Conservation (phyloP, 2,888 invertebrate species). For the Synanthedon vespiformis region DNA sequence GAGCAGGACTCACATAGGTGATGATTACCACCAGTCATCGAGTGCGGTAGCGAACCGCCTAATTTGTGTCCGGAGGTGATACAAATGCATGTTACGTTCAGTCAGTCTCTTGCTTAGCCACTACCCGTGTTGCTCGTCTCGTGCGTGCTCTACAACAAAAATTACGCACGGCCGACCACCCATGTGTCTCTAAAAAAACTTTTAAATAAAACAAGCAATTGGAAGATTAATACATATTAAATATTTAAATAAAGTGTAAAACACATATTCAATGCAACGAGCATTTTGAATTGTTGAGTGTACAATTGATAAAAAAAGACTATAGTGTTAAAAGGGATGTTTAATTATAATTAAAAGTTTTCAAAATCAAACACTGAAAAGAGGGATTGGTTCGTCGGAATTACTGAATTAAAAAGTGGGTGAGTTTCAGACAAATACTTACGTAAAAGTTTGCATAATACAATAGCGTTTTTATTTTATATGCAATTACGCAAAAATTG, state of each 20-base stretch:
- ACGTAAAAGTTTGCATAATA: background rate
- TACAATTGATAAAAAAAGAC: background rate
- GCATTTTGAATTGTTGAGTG: too few species aligned
- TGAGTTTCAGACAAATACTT: constrained; percentile 26
- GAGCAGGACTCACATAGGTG: too few species aligned
- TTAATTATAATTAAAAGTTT: constrained; percentile 6
- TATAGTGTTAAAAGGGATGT: constrained; percentile 17
- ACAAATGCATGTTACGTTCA: constrained; percentile 2
- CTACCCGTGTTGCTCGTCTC: constrained; percentile 26
- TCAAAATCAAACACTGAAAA: constrained; percentile 18
- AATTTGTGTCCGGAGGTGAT: constrained; percentile 7
- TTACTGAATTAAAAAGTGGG: constrained; percentile 47
- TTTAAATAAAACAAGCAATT: constrained; percentile 1
- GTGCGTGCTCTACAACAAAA: constrained; percentile 19
- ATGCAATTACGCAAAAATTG: too few species aligned
- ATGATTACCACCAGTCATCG: background rate
- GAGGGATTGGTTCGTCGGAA: constrained; percentile 16
- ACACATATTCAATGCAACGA: too few species aligned
- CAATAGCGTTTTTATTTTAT: too few species aligned
- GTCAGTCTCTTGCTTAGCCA: constrained; percentile 34
- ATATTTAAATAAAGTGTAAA: background rate
- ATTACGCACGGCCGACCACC: constrained; percentile 28
- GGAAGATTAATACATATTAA: background rate
- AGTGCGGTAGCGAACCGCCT: background rate
- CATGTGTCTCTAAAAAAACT: constrained; percentile 9